phyloP scores from a whole-genome alignment of 2,888 invertebrate species.

The Myathropa florea region DNA sequence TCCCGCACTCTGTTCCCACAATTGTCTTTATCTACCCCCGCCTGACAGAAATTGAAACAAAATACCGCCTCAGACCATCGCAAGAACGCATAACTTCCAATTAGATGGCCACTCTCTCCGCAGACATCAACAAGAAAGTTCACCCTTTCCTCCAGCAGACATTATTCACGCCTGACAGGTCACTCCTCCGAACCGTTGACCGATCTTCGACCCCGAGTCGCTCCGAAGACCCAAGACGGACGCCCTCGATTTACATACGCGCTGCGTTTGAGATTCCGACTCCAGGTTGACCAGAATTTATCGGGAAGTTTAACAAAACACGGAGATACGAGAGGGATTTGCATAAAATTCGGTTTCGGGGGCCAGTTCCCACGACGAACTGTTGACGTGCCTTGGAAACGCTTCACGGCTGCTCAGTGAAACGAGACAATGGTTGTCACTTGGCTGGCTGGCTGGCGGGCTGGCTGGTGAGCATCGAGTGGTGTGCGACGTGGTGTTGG shows the following conservation, averaged over 20 bases:
- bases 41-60: not conserved
- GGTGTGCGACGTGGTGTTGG: not conserved
- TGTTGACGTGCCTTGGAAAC: slow-evolving; percentile 13
- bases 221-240: not conserved
- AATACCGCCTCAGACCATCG: not conserved
- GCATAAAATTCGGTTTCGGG: slow-evolving; percentile 55
- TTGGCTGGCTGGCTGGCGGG: not conserved
- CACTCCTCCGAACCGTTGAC: slow-evolving; percentile 36
- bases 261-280: slow-evolving; percentile 34
- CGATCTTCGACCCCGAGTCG: slow-evolving; percentile 13
- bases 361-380: slow-evolving; percentile 49
- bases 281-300: slow-evolving; percentile 2
- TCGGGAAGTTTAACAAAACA: slow-evolving; percentile 41
- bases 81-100: slow-evolving; percentile 23
- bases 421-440: slow-evolving; percentile 55
- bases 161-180: slow-evolving; percentile 66
- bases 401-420: slow-evolving; percentile 44
- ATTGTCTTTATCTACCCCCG: too few species aligned
- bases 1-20: not conserved
- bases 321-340: slow-evolving; percentile 35
- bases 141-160: slow-evolving; percentile 39
- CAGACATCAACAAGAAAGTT: slow-evolving; percentile 28
- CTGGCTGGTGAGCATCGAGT: not conserved
- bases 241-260: slow-evolving; percentile 38
- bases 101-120: slow-evolving; percentile 28